Evolutionary conservation across 2,113 vertebrate genomes (phyloP), one percentile per base, ranked within the genome.

Genomic region (Strix aluco): DNA sequence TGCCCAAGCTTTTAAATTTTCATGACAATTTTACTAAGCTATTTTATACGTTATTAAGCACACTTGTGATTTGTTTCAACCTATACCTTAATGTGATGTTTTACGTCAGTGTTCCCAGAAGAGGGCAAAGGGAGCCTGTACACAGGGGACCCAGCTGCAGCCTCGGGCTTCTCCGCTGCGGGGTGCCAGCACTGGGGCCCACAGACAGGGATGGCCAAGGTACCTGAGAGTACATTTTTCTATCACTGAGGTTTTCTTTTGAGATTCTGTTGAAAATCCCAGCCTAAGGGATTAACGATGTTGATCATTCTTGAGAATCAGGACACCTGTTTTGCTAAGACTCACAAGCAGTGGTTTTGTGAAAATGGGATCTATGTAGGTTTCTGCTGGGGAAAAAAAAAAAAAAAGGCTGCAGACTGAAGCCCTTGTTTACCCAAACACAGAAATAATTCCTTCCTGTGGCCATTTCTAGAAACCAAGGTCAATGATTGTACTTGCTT

Each of bases 1-100:
- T 95, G 92, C 93, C 94, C 92, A 81, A 95, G 92, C 96, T 94
- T 97, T 96, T 96, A 97, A 97, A 97, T 97, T 96, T 97, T 97
- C 96, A 97, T 97, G 97, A 96, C 94, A 96, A 97, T 92, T 97
- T 96, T 97, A 97, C 91, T 96, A 97, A 95, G 95, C 92, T 94
- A 90, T 95, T 97, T 97, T 97, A 96, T 97, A 97, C 71, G 70
- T 96, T 97, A 96, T 97, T 97, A 97, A 97, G 92, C 94, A 96
- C 96, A 95, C 67, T 84, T 62, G 61, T 96, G 84, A 97, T 97
- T 95, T 97, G 95, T 96, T 97, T 97, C 95, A 90, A 92, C 87
- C 81, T 88, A 27, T 40, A 78, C 74, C 74, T 96, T 95, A 91
- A 94, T 83, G 66, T 65, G 92, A 70, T 96, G 66, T 70, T 95